Evolutionary conservation across 2,113 vertebrate species (phyloP).

Genomic region (Peucedramus taeniatus): DNA sequence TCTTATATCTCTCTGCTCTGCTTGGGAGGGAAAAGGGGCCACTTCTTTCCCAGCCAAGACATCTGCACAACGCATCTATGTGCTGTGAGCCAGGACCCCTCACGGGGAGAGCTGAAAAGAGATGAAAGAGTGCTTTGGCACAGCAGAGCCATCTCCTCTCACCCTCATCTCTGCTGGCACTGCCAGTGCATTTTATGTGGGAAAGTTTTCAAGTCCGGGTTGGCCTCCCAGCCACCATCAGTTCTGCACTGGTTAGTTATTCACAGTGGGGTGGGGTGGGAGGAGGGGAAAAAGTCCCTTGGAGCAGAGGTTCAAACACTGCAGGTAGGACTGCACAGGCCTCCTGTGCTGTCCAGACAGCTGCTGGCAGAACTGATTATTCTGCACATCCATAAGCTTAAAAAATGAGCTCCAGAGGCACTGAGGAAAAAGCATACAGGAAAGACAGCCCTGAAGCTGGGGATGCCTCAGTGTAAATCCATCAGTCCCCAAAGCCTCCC

Average conservation of each 20-base stretch:
- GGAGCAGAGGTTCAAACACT: background rate
- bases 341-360: background rate
- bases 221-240: background rate
- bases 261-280: background rate
- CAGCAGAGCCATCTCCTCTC: background rate
- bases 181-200: background rate
- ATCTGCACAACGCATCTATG: slow-evolving; percentile 62
- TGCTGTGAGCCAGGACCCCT: slow-evolving; percentile 63
- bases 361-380: background rate
- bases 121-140: slow-evolving; percentile 51
- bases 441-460: background rate
- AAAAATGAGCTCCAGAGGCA: background rate
- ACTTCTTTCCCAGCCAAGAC: slow-evolving; percentile 55
- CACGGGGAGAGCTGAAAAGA: slow-evolving; percentile 35
- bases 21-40: slow-evolving; percentile 43
- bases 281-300: background rate
- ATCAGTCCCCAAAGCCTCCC: background rate
- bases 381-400: background rate
- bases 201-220: slow-evolving; percentile 37
- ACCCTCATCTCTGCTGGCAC: slow-evolving; percentile 38
- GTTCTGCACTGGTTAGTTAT: background rate
- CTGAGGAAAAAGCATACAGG: background rate
- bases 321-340: background rate
- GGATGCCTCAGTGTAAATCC: background rate
- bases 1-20: slow-evolving; percentile 21